Evolutionary conservation across 2,888 invertebrate species (phyloP).

Genomic region (Ornithoptera priamus): DNA sequence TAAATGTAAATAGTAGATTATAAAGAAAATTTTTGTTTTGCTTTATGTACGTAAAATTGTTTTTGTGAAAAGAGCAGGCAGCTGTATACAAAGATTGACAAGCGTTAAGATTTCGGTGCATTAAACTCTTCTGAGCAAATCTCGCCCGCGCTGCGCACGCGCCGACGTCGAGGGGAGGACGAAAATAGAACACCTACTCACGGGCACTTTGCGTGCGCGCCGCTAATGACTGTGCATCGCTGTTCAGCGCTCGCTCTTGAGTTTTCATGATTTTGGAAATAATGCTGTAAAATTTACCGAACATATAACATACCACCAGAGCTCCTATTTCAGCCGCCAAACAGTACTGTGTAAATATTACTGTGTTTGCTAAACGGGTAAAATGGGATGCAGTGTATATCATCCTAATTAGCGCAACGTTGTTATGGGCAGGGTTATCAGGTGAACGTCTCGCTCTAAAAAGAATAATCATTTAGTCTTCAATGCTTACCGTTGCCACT

Average conservation of each 20-base stretch:
- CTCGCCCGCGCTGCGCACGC: conserved; percentile 53
- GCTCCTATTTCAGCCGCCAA: too few relatives aligned
- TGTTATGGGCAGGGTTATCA: too few relatives aligned
- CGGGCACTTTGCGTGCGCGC: conserved; percentile 49
- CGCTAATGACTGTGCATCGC: conserved; percentile 2
- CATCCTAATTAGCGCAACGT: too few relatives aligned
- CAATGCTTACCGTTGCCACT: too few relatives aligned
- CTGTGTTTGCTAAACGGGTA: too few relatives aligned
- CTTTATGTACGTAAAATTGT: not conserved
- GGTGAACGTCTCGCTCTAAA: too few relatives aligned
- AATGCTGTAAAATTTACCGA: not conserved
- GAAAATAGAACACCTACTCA: conserved; percentile 61
- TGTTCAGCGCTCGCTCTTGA: not conserved
- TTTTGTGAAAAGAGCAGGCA: conserved; percentile 13
- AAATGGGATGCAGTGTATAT: too few relatives aligned
- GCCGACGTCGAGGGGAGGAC: conserved; percentile 58
- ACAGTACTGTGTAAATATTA: too few relatives aligned
- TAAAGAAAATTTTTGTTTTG: not conserved
- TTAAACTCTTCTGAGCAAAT: conserved; percentile 58
- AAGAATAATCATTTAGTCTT: too few relatives aligned
- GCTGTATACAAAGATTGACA: conserved; percentile 27
- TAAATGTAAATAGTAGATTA: not conserved
- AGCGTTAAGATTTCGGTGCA: conserved; percentile 49
- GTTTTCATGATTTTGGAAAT: conserved; percentile 8
- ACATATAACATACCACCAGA: not conserved